Evolutionary conservation across 2,888 invertebrate genomes (phyloP), one percentile per base, ranked within the genome.

Genomic region (Allophyes oxyacanthae): DNA sequence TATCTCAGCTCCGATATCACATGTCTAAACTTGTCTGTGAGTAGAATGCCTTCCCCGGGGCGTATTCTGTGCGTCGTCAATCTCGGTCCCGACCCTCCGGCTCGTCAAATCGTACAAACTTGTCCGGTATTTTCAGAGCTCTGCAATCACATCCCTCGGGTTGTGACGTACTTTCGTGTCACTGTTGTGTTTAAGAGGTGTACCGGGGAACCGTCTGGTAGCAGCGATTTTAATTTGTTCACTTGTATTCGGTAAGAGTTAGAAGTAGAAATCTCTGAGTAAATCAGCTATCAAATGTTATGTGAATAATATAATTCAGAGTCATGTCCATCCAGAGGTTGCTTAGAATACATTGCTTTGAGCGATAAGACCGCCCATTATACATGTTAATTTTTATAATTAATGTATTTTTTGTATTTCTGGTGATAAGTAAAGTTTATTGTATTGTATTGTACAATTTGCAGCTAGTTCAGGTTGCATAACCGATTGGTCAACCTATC

Each of bases 21-120:
- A 57, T 62, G 62, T 62, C 57, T 61, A 45, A 71, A 54, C 40
- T 45, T 52, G 26, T 54, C 26, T 56, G 50, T 45, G 43, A 54
- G 59, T 20, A 51, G 69, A 62, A 66, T 66, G 45, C 14, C 55
- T 11, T 72, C 72, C 70, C 64, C 41, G 53, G 55, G 66, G 72
- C 51, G 60, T 64, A 51, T 56, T 70, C 57, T 45, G 45, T 60
- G 51, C 42, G 67, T 49, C 67, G 64, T 67, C 67, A 72, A 72
- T 72, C 64, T 58, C 54, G 37, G 37, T 28, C 26, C 50, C 38
- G 55, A 66, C 52, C 61, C 53, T 32, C 20, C 46, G 55, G 53
- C 57, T 69, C 59, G 66, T 69, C 63, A 64, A 72, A 61, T 69
- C 61, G 10, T 45, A 61, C 58, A 64, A 68, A 65, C 46, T 57